Evolutionary conservation across 2,888 invertebrate species (phyloP).

Genomic region (Thymelicus lineola): DNA sequence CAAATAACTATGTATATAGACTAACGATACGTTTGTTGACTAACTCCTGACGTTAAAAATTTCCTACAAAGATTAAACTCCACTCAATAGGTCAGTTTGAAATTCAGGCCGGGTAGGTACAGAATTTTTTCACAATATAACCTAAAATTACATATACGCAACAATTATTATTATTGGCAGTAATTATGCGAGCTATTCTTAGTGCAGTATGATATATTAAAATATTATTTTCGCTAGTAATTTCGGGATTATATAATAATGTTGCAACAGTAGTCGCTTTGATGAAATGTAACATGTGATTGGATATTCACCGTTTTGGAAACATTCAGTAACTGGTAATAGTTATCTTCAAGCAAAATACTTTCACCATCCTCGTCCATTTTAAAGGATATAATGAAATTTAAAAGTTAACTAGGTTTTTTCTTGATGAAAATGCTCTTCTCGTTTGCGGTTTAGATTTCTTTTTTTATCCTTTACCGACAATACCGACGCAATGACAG

Average conservation of each 20-base stretch:
- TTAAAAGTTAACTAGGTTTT: conserved; percentile 20
- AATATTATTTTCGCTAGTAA: conserved; percentile 29
- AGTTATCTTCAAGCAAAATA: conserved; percentile 91
- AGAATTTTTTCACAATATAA: conserved; percentile 13
- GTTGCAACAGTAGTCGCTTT: conserved; percentile 55
- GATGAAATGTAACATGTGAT: conserved; percentile 46
- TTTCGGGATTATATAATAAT: conserved; percentile 58
- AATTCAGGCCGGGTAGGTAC: too few relatives aligned
- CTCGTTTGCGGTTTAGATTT: conserved; percentile 46
- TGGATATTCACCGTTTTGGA: conserved; percentile 90
- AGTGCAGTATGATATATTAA: not conserved
- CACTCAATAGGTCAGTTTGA: too few relatives aligned
- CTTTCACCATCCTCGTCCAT: conserved; percentile 90
- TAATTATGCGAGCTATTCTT: not conserved
- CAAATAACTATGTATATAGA: not conserved
- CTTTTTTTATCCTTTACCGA: too few relatives aligned
- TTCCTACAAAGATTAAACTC: too few relatives aligned
- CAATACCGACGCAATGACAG: conserved; percentile 55
- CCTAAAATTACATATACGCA: conserved; percentile 30
- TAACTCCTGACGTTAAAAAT: too few relatives aligned
- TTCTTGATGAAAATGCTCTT: conserved; percentile 41
- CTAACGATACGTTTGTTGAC: not conserved
- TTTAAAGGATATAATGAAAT: conserved; percentile 51
- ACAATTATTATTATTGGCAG: not conserved
- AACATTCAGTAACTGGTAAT: conserved; percentile 94